phyloP scores from a whole-genome alignment of 2,113 vertebrate species.

The Oncorhynchus masou region DNA sequence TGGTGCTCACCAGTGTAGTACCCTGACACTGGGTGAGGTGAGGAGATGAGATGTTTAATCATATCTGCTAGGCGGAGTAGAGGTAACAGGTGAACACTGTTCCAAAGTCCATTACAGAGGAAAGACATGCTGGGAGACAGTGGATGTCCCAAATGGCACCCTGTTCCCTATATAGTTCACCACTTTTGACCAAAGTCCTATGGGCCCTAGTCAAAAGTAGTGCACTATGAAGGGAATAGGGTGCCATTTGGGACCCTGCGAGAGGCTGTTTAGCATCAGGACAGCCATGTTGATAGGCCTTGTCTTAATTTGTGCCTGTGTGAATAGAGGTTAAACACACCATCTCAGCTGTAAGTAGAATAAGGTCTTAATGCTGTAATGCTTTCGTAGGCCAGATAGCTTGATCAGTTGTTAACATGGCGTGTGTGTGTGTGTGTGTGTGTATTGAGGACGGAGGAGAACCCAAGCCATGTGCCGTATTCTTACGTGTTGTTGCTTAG shows the following conservation, averaged over 20 bases:
- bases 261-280: slow-evolving; percentile 6
- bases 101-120: not conserved
- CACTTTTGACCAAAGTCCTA: no score
- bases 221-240: no score
- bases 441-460: no score
- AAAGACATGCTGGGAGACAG: not conserved
- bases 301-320: slow-evolving; percentile 6
- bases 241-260: no score
- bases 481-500: no score
- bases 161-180: no score
- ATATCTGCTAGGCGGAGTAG: not conserved
- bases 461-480: no score
- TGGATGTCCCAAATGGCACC: no score
- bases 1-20: not conserved
- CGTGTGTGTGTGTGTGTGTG: slow-evolving; percentile 1
- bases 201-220: no score
- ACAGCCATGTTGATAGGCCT: not conserved
- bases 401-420: slow-evolving; percentile 1
- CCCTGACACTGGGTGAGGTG: not conserved
- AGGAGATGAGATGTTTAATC: slow-evolving; percentile 2
- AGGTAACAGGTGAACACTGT: slow-evolving; percentile 10
- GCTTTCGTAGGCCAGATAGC: not conserved
- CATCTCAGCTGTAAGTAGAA: not conserved
- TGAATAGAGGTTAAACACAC: not conserved
- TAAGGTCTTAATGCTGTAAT: not conserved